Evolutionary conservation across 1,140 invertebrate species (phyloP), one percentile per base, ranked within the genome.

Genomic region (Scaptodrosophila lebanonensis): DNA sequence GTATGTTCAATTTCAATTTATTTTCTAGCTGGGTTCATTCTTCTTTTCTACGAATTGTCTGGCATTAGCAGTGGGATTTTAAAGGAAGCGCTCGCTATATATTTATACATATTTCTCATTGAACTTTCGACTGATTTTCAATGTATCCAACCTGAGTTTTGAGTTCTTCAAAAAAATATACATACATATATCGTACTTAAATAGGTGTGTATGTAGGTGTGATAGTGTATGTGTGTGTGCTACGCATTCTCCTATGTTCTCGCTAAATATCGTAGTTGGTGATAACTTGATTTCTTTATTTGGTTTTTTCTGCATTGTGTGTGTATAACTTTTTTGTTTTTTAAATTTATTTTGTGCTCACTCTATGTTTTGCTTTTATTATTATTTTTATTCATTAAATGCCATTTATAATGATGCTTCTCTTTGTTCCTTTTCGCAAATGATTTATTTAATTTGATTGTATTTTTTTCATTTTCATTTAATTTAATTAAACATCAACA

Each of bases 121-220:
- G 54, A 73, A 68, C 75, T 64, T 77, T n/a, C n/a, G 73, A 68
- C 68, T 77, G 73, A 79, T 82, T 77, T 77, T 77, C 68, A 77
- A 77, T 77, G 73, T 79, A 75, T 82, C 75, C 75, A 82, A 82
- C 75, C 75, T 82, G 75, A 82, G 75, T 82, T n/a, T 82, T 82
- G 75, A 82, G 76, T 82, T 82, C 76, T 75, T 77, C 75, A 79
- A 82, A 82, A 82, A 82, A 60, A 82, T 79, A 79, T 82, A 61
- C 63, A 65, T 75, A 57, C 62, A 52, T 32, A 25, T 63, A 15
- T 9, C 47, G 33, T 64, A 29, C 33, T 35, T 61, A 9, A 47
- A 35, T 65, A 35, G 45, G 25, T 11, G 13, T 30, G 30, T 61
- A 27, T 48, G 25, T 53, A 25, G 9, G n/a, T 30, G 6, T 8